Conservation (phyloP, 2,797 vertebrate genomes). For the Pristis pectinata region DNA sequence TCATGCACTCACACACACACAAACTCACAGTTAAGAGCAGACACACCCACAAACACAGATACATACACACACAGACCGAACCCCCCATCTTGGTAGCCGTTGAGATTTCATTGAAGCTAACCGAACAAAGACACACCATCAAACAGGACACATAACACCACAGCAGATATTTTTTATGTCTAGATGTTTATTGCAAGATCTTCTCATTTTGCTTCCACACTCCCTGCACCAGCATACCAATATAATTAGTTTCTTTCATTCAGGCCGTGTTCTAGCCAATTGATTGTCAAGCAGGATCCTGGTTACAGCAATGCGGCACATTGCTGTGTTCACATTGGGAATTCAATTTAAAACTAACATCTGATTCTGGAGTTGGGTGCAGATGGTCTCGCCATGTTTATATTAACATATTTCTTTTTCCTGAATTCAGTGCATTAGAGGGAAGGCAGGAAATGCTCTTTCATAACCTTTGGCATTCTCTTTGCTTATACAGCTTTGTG, state of each 20-base stretch:
- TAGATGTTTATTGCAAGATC: neutral
- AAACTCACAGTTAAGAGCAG: neutral
- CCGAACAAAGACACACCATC: neutral
- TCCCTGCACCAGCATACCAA: neutral
- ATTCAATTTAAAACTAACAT: conserved; percentile 25
- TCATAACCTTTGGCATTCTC: neutral
- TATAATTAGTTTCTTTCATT: neutral
- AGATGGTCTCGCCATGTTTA: conserved; percentile 3
- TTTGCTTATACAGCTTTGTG: conserved; percentile 15
- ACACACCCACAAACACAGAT: neutral
- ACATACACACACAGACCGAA: neutral
- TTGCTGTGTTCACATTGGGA: neutral
- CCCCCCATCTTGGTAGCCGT: neutral
- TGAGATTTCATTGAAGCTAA: neutral
- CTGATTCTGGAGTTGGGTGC: neutral
- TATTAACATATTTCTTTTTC: conserved; percentile 1
- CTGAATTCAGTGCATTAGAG: neutral
- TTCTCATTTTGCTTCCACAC: neutral
- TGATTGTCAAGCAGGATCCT: neutral
- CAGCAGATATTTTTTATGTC: neutral
- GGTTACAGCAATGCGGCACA: neutral
- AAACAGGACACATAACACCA: neutral
- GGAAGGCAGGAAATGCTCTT: conserved; percentile 20
- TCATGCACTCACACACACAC: neutral
- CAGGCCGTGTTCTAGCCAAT: neutral